Conservation (phyloP, 1,140 invertebrate genomes). For the Conus betulinus region DNA sequence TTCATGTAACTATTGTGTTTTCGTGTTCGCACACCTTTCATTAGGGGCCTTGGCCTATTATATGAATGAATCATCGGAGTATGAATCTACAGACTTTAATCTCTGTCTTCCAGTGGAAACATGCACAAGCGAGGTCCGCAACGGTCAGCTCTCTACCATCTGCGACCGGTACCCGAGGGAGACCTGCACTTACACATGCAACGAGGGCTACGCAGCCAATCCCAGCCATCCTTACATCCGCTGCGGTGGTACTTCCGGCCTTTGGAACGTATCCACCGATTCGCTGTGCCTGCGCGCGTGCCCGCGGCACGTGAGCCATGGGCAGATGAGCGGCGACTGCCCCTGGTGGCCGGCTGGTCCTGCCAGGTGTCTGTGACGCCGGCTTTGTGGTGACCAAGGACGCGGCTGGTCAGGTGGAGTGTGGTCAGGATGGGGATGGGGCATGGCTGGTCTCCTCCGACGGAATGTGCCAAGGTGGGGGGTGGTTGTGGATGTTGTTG, state of each 20-base stretch:
- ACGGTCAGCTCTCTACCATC: neutral
- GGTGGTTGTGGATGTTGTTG: too few relatives aligned
- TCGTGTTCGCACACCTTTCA: too few relatives aligned
- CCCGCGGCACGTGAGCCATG: neutral
- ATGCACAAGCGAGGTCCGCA: neutral
- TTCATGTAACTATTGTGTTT: too few relatives aligned
- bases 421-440: too few relatives aligned
- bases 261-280: neutral
- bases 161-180: neutral
- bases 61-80: too few relatives aligned
- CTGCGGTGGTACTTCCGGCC: neutral
- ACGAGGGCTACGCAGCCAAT: neutral
- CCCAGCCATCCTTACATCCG: neutral
- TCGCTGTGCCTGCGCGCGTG: neutral
- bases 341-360: neutral
- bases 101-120: neutral
- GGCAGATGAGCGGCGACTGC: neutral
- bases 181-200: neutral
- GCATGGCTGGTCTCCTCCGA: too few relatives aligned
- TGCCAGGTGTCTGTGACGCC: neutral
- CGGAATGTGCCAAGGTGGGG: too few relatives aligned
- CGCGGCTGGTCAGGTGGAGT: too few relatives aligned
- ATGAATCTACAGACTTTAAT: neutral
- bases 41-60: too few relatives aligned
- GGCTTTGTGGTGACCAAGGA: neutral